phyloP scores from a whole-genome alignment of 2,888 invertebrate genomes.

The Stegana nigrithorax region DNA sequence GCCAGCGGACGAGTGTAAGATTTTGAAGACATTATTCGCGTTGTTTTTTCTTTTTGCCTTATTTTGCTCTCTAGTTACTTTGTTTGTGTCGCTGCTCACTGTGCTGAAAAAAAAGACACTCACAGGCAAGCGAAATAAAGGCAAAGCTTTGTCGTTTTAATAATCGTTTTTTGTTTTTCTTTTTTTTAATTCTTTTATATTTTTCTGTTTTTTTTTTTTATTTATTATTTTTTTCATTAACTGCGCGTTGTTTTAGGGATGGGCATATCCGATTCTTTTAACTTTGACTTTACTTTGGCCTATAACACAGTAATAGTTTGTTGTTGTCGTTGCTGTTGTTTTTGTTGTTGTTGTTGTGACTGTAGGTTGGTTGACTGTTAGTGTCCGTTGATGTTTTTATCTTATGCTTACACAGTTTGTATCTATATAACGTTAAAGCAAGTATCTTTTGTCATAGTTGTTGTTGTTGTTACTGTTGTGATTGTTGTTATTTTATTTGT shows the following conservation, averaged over 20 bases:
- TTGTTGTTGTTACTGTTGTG: slow-evolving; percentile 25
- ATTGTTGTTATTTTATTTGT: slow-evolving; percentile 43
- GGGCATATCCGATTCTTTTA: slow-evolving; percentile 60
- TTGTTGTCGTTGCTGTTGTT: slow-evolving; percentile 33
- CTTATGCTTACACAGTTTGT: slow-evolving; percentile 51
- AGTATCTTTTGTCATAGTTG: slow-evolving; percentile 25
- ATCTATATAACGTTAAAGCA: slow-evolving; percentile 24
- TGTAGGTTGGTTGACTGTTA: no score
- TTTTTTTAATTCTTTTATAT: slow-evolving; percentile 21
- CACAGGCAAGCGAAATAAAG: slow-evolving; percentile 16
- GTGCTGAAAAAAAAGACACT: slow-evolving; percentile 22
- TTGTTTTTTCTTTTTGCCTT: no score
- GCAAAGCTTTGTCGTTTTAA: slow-evolving; percentile 26
- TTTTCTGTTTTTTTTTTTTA: slow-evolving; percentile 19
- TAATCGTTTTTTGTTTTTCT: slow-evolving; percentile 15
- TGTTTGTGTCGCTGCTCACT: no score
- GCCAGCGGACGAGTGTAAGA: no score
- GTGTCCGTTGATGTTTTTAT: slow-evolving; percentile 61
- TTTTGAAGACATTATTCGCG: no score
- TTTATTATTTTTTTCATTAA: no score
- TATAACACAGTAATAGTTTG: not conserved
- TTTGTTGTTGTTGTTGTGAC: slow-evolving; percentile 44
- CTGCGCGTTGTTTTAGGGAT: no score
- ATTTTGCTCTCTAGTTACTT: no score
- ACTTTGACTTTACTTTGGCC: not conserved